Base-by-base conservation (phyloP, 2,797 vertebrate species). In the Leucoraja ocellata region DNA sequence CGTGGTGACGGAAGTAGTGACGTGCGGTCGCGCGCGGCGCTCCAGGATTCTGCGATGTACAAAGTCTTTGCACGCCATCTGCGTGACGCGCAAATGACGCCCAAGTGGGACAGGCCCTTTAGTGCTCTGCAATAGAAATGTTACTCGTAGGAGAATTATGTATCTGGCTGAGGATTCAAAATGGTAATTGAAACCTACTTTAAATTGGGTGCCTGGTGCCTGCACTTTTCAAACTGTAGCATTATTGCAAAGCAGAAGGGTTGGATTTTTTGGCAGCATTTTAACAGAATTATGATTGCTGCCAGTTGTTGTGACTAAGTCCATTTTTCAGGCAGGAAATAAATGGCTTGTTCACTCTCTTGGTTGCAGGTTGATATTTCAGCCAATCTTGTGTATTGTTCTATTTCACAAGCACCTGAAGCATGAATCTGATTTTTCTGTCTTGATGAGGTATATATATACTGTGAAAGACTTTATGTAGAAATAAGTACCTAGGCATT, bases 281-380 rank as follows among this genome's bases (percentile, higher is more conserved):
- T 84, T 54, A 84, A 28, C 58, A 61, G 23, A 28, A 63, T 61
- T 61, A 61, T 61, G 25, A 13, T 84, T n/a, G 25, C 54, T 63
- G 54, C 23, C 3, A 84, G 46, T 84, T 61, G 81, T 25, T 61
- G 54, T 23, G 54, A 16, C 28, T 3, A 84, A n/a, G 81, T 61
- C 11, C 11, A 86, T 28, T 63, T 54, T n/a, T 86, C 54, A 61
- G 25, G 25, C 1, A 63, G 11, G 28, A 63, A 86, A 86, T 58
- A 86, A 63, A 61, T n/a, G 83, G 25, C n/a, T 86, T n/a, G 54
- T 86, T 63, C 54, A 86, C 83, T 63, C n/a, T 86, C 54, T 63
- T 86, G 25, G 25, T 2, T 61, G 1, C 23, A 86, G n/a, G 16
- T 61, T 84, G 54, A n/a, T 86, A 61, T 63, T 86, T 61, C 61